These are phyloP conservation scores for Notarius quadriscutis DNA, from an alignment of 2,113 vertebrate species.

Conservation along the genomic window DNA sequence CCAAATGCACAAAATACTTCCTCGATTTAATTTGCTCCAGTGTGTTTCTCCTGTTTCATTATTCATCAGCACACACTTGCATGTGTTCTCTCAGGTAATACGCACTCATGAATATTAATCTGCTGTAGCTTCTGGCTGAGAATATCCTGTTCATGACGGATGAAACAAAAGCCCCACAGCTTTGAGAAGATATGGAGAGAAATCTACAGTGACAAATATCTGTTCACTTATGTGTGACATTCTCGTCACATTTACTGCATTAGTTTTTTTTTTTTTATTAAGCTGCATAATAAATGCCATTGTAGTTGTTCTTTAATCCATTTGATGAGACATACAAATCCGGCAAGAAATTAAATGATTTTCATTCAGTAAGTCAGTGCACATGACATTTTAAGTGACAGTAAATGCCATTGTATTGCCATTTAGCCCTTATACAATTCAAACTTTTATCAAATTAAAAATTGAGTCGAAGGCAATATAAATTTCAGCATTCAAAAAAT, in stretches of 20 bases:
- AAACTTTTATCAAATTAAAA: background rate
- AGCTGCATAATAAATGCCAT: conserved; percentile 27
- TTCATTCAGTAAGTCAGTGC: conserved; percentile 5
- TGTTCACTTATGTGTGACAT: conserved; percentile 24
- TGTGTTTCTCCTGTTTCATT: conserved; percentile 38
- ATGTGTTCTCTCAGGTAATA: conserved; percentile 49
- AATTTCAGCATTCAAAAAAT: background rate
- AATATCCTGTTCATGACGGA: conserved; percentile 34
- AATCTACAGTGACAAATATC: conserved; percentile 42
- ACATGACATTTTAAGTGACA: background rate
- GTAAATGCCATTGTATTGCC: background rate
- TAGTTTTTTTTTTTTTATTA: conserved; percentile 12
- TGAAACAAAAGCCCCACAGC: conserved; percentile 31
- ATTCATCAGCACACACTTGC: conserved; percentile 45
- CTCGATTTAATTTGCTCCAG: conserved; percentile 37
- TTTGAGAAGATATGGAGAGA: conserved; percentile 16
- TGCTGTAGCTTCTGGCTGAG: conserved; percentile 34
- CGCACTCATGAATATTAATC: conserved; percentile 47
- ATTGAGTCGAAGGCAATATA: background rate
- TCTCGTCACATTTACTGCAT: conserved; percentile 11
- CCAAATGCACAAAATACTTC: background rate
- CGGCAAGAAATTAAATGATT: conserved; percentile 8
- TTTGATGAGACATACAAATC: background rate
- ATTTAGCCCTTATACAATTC: background rate
- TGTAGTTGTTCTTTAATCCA: conserved; percentile 19